Conservation (phyloP, 2,113 vertebrate genomes). For the Semnopithecus entellus region DNA sequence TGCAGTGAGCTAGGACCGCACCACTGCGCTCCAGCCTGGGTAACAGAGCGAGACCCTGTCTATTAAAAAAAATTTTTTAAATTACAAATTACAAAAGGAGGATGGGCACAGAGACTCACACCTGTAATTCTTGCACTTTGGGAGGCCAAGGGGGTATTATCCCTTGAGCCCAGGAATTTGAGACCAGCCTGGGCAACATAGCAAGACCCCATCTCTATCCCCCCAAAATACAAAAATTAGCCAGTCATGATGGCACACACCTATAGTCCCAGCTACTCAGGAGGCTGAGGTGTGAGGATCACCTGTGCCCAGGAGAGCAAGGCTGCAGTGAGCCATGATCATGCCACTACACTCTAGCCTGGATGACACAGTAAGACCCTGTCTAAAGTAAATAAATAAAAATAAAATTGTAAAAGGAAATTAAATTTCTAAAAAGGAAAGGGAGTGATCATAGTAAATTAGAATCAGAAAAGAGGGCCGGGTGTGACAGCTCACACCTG, state of each 20-base stretch:
- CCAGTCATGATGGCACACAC: too few species aligned
- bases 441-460: accelerated
- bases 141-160: background rate
- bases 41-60: background rate
- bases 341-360: too few species aligned
- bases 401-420: background rate
- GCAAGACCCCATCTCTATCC: background rate
- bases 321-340: too few species aligned
- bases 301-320: too few species aligned
- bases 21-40: too few species aligned
- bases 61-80: background rate
- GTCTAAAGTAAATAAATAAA: background rate
- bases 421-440: background rate
- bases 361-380: too few species aligned
- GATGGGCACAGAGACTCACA: background rate
- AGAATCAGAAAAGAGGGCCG: background rate
- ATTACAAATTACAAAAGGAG: background rate
- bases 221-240: too few species aligned
- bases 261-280: too few species aligned
- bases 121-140: background rate
- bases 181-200: background rate
- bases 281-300: too few species aligned
- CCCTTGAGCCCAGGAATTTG: background rate
- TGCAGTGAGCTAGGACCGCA: background rate
- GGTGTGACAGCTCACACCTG: too few species aligned